phyloP scores from a whole-genome alignment of 2,113 vertebrate genomes.

The Genyomyrus donnyi region DNA sequence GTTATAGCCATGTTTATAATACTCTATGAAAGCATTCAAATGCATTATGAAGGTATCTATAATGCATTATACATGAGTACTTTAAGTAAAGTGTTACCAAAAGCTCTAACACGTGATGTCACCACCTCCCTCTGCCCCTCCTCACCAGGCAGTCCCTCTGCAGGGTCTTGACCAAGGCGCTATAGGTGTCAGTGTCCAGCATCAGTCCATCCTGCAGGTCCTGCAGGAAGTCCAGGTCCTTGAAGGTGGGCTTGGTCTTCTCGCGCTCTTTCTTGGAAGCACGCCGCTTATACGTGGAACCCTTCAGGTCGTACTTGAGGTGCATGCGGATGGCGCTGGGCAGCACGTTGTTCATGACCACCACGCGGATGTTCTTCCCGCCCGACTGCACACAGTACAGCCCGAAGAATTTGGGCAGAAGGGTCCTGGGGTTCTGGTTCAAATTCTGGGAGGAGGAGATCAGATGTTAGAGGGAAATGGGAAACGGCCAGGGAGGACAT shows the following conservation, averaged over 20 bases:
- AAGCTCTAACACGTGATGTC: not conserved
- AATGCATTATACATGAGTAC: no score
- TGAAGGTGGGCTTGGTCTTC: slow-evolving; percentile 83
- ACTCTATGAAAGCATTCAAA: no score
- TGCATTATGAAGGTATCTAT: no score
- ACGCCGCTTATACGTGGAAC: slow-evolving; percentile 89
- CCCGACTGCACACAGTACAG: slow-evolving; percentile 94
- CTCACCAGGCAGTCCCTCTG: slow-evolving; percentile 95
- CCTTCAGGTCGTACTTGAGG: slow-evolving; percentile 94
- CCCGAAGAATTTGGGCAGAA: slow-evolving; percentile 96
- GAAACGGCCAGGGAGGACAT: no score
- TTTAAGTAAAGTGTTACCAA: no score
- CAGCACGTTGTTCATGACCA: slow-evolving; percentile 95
- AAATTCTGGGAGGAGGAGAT: slow-evolving; percentile 65
- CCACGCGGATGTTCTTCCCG: slow-evolving; percentile 91
- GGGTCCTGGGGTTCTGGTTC: slow-evolving; percentile 92
- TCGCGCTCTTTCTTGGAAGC: slow-evolving; percentile 95
- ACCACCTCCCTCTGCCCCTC: not conserved
- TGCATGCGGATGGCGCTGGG: slow-evolving; percentile 91
- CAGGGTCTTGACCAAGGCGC: slow-evolving; percentile 81
- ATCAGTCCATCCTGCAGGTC: slow-evolving; percentile 83
- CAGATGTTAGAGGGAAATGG: not conserved
- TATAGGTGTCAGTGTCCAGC: slow-evolving; percentile 82
- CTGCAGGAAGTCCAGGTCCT: slow-evolving; percentile 92
- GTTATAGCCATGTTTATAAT: no score